Evolutionary conservation across 1,140 invertebrate species (phyloP), one percentile per base, ranked within the genome.

Genomic region (Whitmania pigra): DNA sequence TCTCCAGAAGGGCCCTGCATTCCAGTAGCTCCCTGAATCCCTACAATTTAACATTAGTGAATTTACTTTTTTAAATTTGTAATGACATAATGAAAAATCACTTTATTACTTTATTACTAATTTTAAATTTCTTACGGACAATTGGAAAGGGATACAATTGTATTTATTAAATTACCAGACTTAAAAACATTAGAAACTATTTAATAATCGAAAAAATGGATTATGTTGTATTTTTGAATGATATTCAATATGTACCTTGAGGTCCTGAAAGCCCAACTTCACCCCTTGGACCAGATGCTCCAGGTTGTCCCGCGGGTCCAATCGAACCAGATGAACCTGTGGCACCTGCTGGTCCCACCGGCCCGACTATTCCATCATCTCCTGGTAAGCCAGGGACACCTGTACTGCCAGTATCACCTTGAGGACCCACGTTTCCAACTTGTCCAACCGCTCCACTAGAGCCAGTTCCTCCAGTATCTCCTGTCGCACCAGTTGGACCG

Each of bases 231-330:
- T 49, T 0, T 49, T 49, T 49, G 43, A 17, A 49, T 49, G 15
- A 49, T 49, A 11, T 49, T 49, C 15, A 63, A 63, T 11, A 63
- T 25, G 6, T 63, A 63, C 75, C 76, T 25, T 72, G 69, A 27
- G 69, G 40, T 67, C 80, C 89, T 76, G 88, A 82, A 78, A 89
- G 89, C 7, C 89, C 89, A 73, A 88, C 83, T 83, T 90, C 90
- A 18, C 89, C 89, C 78, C 90, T 88, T 11, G 86, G 83, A 17
- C 90, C 90, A 43, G 85, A 77, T 53, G 85, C 80, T 5, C 90
- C 75, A 57, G 67, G 71, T 31, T 31, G 49, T 55, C 76, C 76
- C 36, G 53, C 57, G 22, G 73, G 71, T 31, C 73, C 76, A 66
- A 69, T 53, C 15, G 73, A 77, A 76, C 82, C 82, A 55, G 75